Conservation (phyloP, 64 coral and sea anemone genomes). For the Montipora capricornis region DNA sequence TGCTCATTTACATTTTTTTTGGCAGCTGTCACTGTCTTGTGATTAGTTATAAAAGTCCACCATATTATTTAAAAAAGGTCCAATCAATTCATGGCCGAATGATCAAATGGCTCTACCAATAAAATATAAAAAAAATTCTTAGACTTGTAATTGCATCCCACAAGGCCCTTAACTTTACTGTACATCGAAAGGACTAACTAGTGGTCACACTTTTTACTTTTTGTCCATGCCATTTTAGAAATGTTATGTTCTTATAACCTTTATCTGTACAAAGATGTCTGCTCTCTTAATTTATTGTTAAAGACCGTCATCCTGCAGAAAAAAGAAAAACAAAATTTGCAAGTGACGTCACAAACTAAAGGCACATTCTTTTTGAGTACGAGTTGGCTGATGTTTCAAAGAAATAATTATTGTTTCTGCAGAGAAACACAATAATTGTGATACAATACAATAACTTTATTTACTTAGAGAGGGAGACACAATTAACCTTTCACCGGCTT, state of each 20-base stretch:
- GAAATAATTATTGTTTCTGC: too few species aligned
- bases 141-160: not conserved
- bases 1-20: not conserved
- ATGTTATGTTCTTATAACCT: conserved; percentile 27
- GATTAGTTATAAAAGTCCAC: not conserved
- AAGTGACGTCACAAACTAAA: too few species aligned
- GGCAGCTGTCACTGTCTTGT: not conserved
- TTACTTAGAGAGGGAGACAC: too few species aligned
- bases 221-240: conserved; percentile 30
- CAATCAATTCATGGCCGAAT: not conserved
- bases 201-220: conserved; percentile 6
- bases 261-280: conserved; percentile 36
- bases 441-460: too few species aligned
- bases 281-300: conserved; percentile 22
- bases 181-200: conserved; percentile 29
- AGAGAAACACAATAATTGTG: too few species aligned
- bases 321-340: not conserved
- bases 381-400: too few species aligned
- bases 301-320: conserved; percentile 32
- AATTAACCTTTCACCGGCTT: too few species aligned
- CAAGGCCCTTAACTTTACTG: not conserved
- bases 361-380: too few species aligned
- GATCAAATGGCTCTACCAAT: conserved; percentile 8
- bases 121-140: not conserved
- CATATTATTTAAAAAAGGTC: not conserved